A percentile compares a stretch with the other conserved stretches of the same genome.
Conservation (phyloP, 2,888 invertebrate species). For the Polyploca ridens region DNA sequence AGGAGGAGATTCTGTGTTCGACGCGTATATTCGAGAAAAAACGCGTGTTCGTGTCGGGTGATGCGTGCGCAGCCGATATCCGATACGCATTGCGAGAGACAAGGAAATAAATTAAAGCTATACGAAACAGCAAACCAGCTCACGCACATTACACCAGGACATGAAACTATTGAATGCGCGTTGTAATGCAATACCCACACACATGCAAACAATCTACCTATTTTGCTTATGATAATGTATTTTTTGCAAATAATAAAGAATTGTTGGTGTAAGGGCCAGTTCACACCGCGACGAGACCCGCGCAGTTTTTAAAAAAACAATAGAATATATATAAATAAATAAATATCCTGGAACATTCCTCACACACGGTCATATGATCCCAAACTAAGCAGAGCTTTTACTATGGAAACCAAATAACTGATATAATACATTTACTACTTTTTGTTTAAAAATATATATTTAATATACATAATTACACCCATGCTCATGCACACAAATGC, state of each 20-base stretch:
- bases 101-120: constrained; percentile 66
- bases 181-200: constrained; percentile 28
- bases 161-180: constrained; percentile 43
- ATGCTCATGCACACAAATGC: too few relatives aligned
- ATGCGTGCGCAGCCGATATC: constrained; percentile 67
- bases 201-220: constrained; percentile 15
- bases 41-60: constrained; percentile 57
- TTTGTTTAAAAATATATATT: too few relatives aligned
- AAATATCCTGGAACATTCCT: too few relatives aligned
- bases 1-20: too few relatives aligned
- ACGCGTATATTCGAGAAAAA: constrained; percentile 43
- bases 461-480: too few relatives aligned
- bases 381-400: too few relatives aligned
- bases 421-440: too few relatives aligned
- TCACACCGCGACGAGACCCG: too few relatives aligned
- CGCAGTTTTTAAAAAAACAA: too few relatives aligned
- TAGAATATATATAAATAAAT: too few relatives aligned
- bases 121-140: constrained; percentile 48
- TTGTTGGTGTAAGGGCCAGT: neutral
- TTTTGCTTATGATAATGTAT: constrained; percentile 31
- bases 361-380: too few relatives aligned
- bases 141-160: constrained; percentile 58
- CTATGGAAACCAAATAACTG: too few relatives aligned
- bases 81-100: constrained; percentile 73
- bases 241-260: neutral